Conservation (phyloP, 2,888 invertebrate species). For the Perithous albicinctus region DNA sequence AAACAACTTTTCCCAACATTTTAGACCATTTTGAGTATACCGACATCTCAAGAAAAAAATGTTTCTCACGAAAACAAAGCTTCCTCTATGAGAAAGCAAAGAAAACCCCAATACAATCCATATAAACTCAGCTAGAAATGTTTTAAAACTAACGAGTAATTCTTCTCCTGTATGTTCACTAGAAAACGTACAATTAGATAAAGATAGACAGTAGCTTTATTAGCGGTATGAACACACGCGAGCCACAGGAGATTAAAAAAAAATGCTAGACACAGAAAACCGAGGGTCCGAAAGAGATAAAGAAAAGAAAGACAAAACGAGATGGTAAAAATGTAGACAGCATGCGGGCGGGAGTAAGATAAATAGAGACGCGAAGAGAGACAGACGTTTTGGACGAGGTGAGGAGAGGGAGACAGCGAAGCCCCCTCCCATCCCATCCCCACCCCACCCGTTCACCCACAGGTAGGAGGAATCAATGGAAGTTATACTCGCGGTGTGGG, state of each 20-base stretch:
- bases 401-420: not conserved
- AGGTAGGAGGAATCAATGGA: conserved; percentile 76
- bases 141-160: not conserved
- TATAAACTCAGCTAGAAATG: not conserved
- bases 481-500: conserved; percentile 59
- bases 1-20: too few species aligned
- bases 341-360: conserved; percentile 47
- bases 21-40: too few species aligned
- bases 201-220: conserved; percentile 3
- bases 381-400: conserved; percentile 3
- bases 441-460: too few species aligned
- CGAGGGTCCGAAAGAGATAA: conserved; percentile 13
- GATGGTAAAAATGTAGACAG: conserved; percentile 29
- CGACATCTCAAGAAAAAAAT: too few species aligned
- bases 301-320: conserved; percentile 43
- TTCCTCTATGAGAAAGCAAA: too few species aligned
- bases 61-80: too few species aligned
- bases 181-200: not conserved
- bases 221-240: conserved; percentile 15
- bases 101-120: not conserved
- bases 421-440: too few species aligned
- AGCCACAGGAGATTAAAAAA: conserved; percentile 14
- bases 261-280: conserved; percentile 33
- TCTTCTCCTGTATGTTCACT: not conserved
- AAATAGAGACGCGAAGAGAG: conserved; percentile 7